Conservation (phyloP, 1,140 invertebrate species). For the Brachionus rubens region DNA sequence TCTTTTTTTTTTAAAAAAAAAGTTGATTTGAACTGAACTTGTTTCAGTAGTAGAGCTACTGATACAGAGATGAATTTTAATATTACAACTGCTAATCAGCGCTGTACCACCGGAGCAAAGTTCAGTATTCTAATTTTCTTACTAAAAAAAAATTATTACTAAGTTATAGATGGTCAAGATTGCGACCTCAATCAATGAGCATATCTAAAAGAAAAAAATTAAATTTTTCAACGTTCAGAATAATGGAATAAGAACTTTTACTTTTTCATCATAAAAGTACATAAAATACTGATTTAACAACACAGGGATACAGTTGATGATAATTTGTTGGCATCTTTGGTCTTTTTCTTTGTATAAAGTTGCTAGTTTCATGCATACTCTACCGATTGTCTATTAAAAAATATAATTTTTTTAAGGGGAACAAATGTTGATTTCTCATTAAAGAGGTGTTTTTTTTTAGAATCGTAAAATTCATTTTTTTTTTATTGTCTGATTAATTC, state of each 20-base stretch:
- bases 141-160: slow-evolving; percentile 37
- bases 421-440: background rate
- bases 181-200: slow-evolving; percentile 19
- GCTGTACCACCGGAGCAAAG: slow-evolving; percentile 42
- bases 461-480: background rate
- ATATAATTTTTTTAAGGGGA: background rate
- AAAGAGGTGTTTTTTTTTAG: background rate
- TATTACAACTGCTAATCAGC: slow-evolving; percentile 47
- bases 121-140: background rate
- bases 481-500: slow-evolving; percentile 7
- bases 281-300: slow-evolving; percentile 36
- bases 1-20: too few relatives aligned
- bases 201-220: slow-evolving; percentile 4
- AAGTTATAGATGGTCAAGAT: slow-evolving; percentile 42
- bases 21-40: slow-evolving; percentile 22
- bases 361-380: slow-evolving; percentile 30
- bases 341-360: slow-evolving; percentile 41
- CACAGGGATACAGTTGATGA: slow-evolving; percentile 32
- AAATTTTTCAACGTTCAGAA: background rate
- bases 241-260: background rate
- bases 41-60: slow-evolving; percentile 47
- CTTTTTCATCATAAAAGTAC: slow-evolving; percentile 45
- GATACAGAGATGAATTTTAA: slow-evolving; percentile 28
- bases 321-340: background rate
- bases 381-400: slow-evolving; percentile 1